Conservation (phyloP, 2,888 invertebrate genomes). For the Platypus cylindrus region DNA sequence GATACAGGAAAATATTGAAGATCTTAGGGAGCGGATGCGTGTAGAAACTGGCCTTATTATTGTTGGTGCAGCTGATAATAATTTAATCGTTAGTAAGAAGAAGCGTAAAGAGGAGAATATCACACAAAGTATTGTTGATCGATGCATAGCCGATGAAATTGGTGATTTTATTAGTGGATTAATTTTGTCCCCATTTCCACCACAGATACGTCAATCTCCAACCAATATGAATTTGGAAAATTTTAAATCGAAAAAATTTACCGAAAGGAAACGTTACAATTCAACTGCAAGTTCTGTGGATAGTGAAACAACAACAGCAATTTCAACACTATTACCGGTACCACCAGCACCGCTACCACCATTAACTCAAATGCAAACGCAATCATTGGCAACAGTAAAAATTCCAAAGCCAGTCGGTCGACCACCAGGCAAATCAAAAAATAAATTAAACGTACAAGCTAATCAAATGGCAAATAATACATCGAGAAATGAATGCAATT, state of each 20-base stretch:
- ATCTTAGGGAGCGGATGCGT: constrained; percentile 60
- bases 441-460: constrained; percentile 29
- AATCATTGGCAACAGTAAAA: too few species aligned
- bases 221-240: constrained; percentile 24
- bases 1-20: constrained; percentile 63
- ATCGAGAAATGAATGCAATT: too few species aligned
- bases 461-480: constrained; percentile 16
- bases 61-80: constrained; percentile 69
- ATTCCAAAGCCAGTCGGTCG: constrained; percentile 36
- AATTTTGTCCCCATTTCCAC: constrained; percentile 44
- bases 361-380: constrained; percentile 30
- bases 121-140: constrained; percentile 68
- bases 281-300: constrained; percentile 39
- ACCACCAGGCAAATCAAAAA: constrained; percentile 33
- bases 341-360: constrained; percentile 39
- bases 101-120: constrained; percentile 61
- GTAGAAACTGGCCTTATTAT: constrained; percentile 64
- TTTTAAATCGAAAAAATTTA: constrained; percentile 23
- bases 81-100: constrained; percentile 53
- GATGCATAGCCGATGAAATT: constrained; percentile 59
- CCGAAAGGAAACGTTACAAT: constrained; percentile 39
- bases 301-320: too few species aligned
- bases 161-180: constrained; percentile 50
- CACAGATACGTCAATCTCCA: constrained; percentile 37
- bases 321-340: too few species aligned